Evolutionary conservation across 2,888 invertebrate genomes (phyloP), one percentile per base, ranked within the genome.

Genomic region (Drosophila testacea): DNA sequence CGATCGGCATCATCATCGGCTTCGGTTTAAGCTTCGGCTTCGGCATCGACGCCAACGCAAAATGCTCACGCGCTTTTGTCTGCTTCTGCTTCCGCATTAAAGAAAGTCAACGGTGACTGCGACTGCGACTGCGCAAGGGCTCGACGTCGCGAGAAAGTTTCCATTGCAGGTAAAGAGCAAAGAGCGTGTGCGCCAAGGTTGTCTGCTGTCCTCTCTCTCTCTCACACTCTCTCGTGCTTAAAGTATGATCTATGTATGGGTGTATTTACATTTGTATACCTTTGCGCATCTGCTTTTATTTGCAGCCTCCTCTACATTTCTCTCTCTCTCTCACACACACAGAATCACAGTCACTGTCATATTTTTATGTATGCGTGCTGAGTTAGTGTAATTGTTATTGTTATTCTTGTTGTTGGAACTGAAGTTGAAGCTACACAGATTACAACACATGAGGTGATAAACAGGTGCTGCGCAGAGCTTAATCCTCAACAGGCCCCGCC

Each of bases 371-470:
- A 9, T 68, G 41, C 28, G 41, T 36, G 56, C 66, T 50, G 42
- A 68, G 65, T 69, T 78, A 67, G 54, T 68, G 65, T 69, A 69
- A 70, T 67, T 73, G 79, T 70, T 67, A 56, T 56, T 56, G 61
- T 16, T 60, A 39, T 44, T 73, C 4, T 38, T 62, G 64, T 47
- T 68, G 66, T 56, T 69, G 55, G 38, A 63, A 62, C 54, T 69
- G 67, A 61, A 65, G 68, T 67, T 66, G 61, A 71, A 66, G 75
- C 87, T 72, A 69, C 80, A 64, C 83, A 76, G 80, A 87, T 83
- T 83, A 83, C 83, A 83, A 87, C 87, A 83, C 83, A 83, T 79
- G 76, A 84, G 79, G 83, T 83, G 83, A 84, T 83, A 84, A 83
- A 87, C 83, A 83, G 83, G 83, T 83, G 83, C 79, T 71, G 79